These are phyloP conservation scores for Pandemis cinnamomeana DNA, from an alignment of 2,888 invertebrate genomes.

Conservation along the genomic window DNA sequence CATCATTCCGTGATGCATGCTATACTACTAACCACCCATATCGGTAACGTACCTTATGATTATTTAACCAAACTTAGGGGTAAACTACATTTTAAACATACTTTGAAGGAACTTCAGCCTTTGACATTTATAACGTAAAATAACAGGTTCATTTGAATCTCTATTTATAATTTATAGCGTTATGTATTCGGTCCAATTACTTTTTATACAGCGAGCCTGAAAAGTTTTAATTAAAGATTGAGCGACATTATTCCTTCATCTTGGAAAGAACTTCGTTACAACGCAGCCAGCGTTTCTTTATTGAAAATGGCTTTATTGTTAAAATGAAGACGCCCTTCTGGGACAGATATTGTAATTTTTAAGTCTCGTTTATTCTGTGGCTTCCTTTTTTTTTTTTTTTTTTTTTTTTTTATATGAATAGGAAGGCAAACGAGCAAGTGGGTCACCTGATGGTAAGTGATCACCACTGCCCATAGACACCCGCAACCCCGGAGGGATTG, in stretches of 20 bases:
- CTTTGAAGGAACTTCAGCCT: not conserved
- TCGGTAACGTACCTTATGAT: too few relatives aligned
- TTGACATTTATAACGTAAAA: not conserved
- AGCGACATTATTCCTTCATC: slow-evolving; percentile 64
- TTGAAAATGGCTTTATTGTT: slow-evolving; percentile 54
- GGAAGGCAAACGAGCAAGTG: too few relatives aligned
- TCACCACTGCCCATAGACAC: too few relatives aligned
- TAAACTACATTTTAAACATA: too few relatives aligned
- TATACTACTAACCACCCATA: too few relatives aligned
- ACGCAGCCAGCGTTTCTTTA: slow-evolving; percentile 55
- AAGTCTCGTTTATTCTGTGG: slow-evolving; percentile 31
- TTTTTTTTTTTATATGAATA: too few relatives aligned
- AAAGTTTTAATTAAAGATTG: slow-evolving; percentile 78
- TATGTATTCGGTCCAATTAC: slow-evolving; percentile 61
- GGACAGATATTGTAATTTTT: slow-evolving; percentile 41
- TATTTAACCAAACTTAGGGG: too few relatives aligned
- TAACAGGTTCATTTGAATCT: not conserved
- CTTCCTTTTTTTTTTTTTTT: too few relatives aligned
- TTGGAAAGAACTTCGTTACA: slow-evolving; percentile 63
- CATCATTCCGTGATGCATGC: too few relatives aligned
- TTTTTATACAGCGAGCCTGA: slow-evolving; percentile 57
- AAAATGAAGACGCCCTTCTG: slow-evolving; percentile 41
- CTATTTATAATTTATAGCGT: slow-evolving; percentile 22
- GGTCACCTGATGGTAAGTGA: too few relatives aligned
- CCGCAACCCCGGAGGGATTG: too few relatives aligned